Base-by-base conservation (phyloP, 1,140 invertebrate genomes). In the Drosophila leontia region DNA sequence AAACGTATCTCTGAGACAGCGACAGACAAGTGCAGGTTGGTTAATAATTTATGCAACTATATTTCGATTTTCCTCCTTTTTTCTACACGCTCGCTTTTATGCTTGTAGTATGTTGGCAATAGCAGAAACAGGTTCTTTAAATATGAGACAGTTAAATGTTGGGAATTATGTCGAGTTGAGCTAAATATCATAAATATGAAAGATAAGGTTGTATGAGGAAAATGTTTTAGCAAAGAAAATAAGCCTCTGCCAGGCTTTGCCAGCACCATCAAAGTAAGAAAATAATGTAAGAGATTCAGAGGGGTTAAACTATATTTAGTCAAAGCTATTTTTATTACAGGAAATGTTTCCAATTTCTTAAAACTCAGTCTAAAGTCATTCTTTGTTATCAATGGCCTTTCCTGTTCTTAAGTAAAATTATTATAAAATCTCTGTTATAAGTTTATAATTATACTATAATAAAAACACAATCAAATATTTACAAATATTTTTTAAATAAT, bases 31-130 rank as follows among this genome's bases (percentile, higher is more conserved):
- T 85, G 82, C 63, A 65, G 77, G 70, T 32, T 71, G 45, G 44
- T 50, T 75, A 60, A 85, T 86, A 85, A 85, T 85, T 85, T 78
- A 85, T 85, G 82, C 62, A 68, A 44, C 69, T 56, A 60, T 60
- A 70, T 69, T 57, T 44, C 19, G 45, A 29, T 60, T 74, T 71
- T 60, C 34, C 19, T 34, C 12, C 11, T 19, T 58, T 44, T 42
- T 35, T 50, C 51, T 15, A 39, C 51, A 37, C 23, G 34, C 34
- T 59, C 12, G 15, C 0, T 26, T 26, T 48, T n/a, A 29, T 9
- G 37, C 35, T 15, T 44, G 35, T 44, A 9, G 7, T n/a, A 23
- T 32, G 68, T 35, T 39, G 37, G 19, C 35, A 42, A 74, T 39
- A 61, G 37, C 41, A 42, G 34, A 67, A 76, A 76, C 69, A 44